Evolutionary conservation across 92 coral and sea anemone genomes (phyloP).

Genomic region (Phymanthus crucifer): DNA sequence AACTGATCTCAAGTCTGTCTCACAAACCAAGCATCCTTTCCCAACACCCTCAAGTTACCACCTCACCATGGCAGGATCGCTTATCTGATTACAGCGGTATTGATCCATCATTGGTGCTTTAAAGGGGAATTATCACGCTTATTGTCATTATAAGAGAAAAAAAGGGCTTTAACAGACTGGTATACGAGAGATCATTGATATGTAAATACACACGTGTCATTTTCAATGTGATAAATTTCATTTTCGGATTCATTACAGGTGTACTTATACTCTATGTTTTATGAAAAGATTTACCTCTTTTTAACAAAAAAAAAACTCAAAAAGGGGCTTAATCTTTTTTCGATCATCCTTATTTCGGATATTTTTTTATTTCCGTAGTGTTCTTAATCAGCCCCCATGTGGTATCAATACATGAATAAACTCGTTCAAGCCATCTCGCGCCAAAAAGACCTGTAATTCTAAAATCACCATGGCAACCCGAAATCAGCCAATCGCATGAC

Average conservation of each 20-base stretch:
- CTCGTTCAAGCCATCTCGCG: conserved; percentile 57
- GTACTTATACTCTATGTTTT: not conserved
- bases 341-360: no score
- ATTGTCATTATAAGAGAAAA: not conserved
- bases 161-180: not conserved
- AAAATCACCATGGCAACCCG: conserved; percentile 54
- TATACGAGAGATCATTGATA: conserved; percentile 9
- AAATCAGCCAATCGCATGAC: conserved; percentile 62
- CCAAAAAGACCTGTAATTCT: conserved; percentile 58
- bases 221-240: not conserved
- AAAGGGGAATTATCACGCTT: conserved; percentile 29
- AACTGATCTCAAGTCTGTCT: not conserved
- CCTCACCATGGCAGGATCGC: no score
- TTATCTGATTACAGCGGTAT: no score
- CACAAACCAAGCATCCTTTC: no score
- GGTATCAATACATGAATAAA: conserved; percentile 1
- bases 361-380: no score
- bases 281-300: not conserved
- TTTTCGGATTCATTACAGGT: not conserved
- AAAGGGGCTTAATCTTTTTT: no score
- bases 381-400: not conserved
- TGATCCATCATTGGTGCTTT: conserved; percentile 17
- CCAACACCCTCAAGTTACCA: no score
- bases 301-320: not conserved
- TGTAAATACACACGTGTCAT: conserved; percentile 27